Base-by-base conservation (phyloP, 2,113 vertebrate species). In the Orthochromis malagaraziensis region DNA sequence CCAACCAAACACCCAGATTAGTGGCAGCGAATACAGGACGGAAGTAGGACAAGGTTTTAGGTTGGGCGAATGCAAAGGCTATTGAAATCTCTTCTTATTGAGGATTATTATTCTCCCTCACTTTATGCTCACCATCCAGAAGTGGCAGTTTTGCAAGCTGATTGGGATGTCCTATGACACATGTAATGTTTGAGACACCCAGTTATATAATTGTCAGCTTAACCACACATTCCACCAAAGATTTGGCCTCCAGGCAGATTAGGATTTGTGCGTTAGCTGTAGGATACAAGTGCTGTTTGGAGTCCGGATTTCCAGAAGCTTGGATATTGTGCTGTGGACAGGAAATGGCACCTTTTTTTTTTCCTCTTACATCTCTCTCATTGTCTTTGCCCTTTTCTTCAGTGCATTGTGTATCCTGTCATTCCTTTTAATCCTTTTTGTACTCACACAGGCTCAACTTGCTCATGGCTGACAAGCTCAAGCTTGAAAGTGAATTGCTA, bases 1-100 rank as follows among this genome's bases (percentile, higher is more conserved):
- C 60, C 29, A n/a, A 79, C 84, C 82, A 86, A 90, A 84, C 82
- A 75, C 88, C 84, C 88, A 95, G 93, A 95, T 95, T 93, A 96
- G 93, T 73, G 31, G 63, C 68, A 26, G 47, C 92, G 90, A 95
- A 94, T 93, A 90, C 89, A 89, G 82, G 49, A 68, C 81, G 87
- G 93, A 94, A 95, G 88, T 83, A 35, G 80, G 84, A 21, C 79
- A 17, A 40, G 16, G 58, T 70, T 29, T 90, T 90, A 63, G 73
- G 49, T 53, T 94, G 31, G 70, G 45, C 16, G 10, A 49, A 6
- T 6, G 42, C 42, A 49, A 49, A 77, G 45, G 26, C 24, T 31
- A 12, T 49, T 77, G 70, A 77, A 49, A 31, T 83, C 85, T 82
- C 31, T 70, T 91, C 86, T 68, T 91, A 91, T 77, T 92, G 68